Conservation (phyloP, 1,140 invertebrate genomes). For the Orchestia grillus region DNA sequence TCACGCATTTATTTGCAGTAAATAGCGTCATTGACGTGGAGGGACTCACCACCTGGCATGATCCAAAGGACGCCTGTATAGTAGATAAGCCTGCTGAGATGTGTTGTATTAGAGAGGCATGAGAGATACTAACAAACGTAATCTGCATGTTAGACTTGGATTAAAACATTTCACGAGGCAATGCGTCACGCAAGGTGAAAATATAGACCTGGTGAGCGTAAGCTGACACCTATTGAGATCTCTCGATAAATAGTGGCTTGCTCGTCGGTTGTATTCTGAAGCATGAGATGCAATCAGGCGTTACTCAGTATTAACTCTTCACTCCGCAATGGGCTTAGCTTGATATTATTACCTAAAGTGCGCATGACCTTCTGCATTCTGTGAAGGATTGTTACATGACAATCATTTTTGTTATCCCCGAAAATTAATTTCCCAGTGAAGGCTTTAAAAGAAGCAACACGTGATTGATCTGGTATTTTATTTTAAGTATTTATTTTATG, state of each 20-base stretch:
- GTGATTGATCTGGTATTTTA: neutral
- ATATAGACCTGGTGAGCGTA: neutral
- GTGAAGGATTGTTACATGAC: neutral
- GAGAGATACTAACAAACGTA: neutral
- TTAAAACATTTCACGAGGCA: neutral
- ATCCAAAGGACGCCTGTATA: neutral
- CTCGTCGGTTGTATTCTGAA: neutral
- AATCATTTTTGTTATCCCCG: neutral
- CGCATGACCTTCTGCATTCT: neutral
- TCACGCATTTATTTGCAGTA: neutral
- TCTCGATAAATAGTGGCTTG: neutral
- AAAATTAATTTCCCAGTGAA: neutral
- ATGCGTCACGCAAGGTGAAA: neutral
- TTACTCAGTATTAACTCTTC: neutral
- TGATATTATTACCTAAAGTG: neutral
- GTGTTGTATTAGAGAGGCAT: neutral
- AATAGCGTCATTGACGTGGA: neutral
- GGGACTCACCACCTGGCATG: neutral
- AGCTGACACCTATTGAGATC: neutral
- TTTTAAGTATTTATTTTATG: neutral
- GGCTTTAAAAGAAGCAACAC: neutral
- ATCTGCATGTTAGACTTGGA: neutral
- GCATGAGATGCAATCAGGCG: neutral
- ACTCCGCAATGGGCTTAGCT: neutral
- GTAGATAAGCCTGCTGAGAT: neutral